Evolutionary conservation across 2,113 vertebrate species (phyloP), one percentile per base, ranked within the genome.

Genomic region (Heptranchias perlo): DNA sequence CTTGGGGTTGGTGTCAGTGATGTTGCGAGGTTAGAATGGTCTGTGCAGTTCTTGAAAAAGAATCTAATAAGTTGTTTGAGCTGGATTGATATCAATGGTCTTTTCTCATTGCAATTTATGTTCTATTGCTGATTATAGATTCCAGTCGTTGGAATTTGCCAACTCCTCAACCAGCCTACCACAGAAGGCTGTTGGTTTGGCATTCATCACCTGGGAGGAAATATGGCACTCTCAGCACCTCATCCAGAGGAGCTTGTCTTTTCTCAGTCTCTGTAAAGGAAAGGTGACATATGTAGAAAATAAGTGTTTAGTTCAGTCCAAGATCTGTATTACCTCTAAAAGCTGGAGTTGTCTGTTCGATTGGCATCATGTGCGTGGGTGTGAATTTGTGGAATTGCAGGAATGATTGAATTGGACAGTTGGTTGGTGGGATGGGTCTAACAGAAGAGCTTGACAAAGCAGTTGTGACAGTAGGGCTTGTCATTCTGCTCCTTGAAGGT

Each of bases 401-500:
- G 94, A 95, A 95, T 95, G 94, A 69, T 69, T 95, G 65, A 95
- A 69, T 65, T 95, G 94, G 47, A 69, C 23, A 52, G 49, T 23
- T 95, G 65, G 64, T 14, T 95, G 94, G 65, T 95, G 44, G 65
- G 94, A 95, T 95, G 65, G 52, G 52, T 95, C 97, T 99, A 99
- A 97, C 99, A 99, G 98, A 99, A 99, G 97, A 99, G 99, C 97
- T 99, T 99, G 97, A 99, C 96, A 96, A 99, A 99, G 98, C 99
- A 99, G 97, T 98, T 98, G 97, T 99, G 99, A 97, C 99, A 99
- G 98, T 99, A 99, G 35, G 99, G 99, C 97, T 99, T 99, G 98
- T 99, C 99, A 0, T 99, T 99, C 96, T 99, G 99, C 98, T 99
- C 99, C 97, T 99, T 99, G 97, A 99, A 99, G 97, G 99, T 99